phyloP scores from a whole-genome alignment of 2,888 invertebrate species.

The Drosophila peninsularis region DNA sequence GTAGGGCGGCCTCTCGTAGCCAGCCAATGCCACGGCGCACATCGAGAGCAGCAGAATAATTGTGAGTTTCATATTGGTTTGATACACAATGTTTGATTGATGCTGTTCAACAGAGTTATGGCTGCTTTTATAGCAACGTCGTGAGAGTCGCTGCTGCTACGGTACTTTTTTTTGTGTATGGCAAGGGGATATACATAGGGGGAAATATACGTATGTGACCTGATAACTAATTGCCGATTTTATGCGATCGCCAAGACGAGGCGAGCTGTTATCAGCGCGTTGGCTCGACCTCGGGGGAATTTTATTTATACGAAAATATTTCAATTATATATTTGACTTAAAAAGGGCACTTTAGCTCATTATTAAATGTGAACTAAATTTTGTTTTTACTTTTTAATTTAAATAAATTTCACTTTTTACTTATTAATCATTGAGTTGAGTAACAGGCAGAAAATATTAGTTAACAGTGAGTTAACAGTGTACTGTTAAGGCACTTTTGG shows the following conservation, averaged over 20 bases:
- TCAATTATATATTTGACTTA: too few species aligned
- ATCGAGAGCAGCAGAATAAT: slow-evolving; percentile 32
- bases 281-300: neutral
- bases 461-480: too few species aligned
- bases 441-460: too few species aligned
- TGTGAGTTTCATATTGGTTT: slow-evolving; percentile 31
- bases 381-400: too few species aligned
- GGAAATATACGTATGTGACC: neutral
- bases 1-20: slow-evolving; percentile 21
- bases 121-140: slow-evolving; percentile 25
- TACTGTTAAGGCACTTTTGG: too few species aligned
- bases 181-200: slow-evolving; percentile 1
- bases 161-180: slow-evolving; percentile 5
- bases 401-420: too few species aligned
- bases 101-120: slow-evolving; percentile 8
- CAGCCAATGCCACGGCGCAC: slow-evolving; percentile 29
- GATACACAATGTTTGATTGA: slow-evolving; percentile 18
- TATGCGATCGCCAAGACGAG: neutral
- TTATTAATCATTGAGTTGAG: too few species aligned
- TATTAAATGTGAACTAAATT: too few species aligned
- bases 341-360: too few species aligned
- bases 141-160: too few species aligned
- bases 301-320: neutral
- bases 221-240: neutral
- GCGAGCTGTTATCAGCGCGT: neutral